Conservation (phyloP, 2,888 invertebrate genomes). For the Hydropsyche betteni region DNA sequence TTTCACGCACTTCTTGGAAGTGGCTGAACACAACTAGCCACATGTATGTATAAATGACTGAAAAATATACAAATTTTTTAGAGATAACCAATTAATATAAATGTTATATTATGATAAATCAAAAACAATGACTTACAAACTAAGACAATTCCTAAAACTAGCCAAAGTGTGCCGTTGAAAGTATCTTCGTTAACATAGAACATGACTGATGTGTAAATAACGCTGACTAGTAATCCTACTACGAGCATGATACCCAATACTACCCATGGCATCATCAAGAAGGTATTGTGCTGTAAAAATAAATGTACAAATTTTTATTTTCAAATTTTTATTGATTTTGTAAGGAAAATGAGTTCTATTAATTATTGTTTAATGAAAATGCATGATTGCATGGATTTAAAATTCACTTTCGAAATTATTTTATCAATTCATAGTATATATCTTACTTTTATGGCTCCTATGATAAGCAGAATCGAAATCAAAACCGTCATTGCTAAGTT, state of each 20-base stretch:
- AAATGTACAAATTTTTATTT: neutral
- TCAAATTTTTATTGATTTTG: conserved; percentile 26
- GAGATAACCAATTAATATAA: neutral
- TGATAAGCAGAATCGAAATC: conserved; percentile 78
- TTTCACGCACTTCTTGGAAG: conserved; percentile 77
- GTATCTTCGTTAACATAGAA: conserved; percentile 72
- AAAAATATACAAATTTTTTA: conserved; percentile 12
- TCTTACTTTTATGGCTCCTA: conserved; percentile 78
- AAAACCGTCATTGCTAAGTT: conserved; percentile 85
- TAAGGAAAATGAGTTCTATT: neutral
- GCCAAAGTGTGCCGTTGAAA: conserved; percentile 68
- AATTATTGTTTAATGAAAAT: neutral
- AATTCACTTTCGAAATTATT: too few species aligned
- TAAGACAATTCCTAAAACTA: conserved; percentile 70
- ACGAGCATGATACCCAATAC: conserved; percentile 82
- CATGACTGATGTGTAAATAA: conserved; percentile 80
- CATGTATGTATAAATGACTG: conserved; percentile 80
- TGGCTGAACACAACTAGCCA: conserved; percentile 88
- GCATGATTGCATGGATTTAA: too few species aligned
- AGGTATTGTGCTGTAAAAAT: conserved; percentile 69
- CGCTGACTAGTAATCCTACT: conserved; percentile 79
- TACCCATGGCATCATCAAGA: conserved; percentile 80
- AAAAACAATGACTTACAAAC: conserved; percentile 67
- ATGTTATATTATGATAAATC: neutral
- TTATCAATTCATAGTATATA: neutral